phyloP scores from a whole-genome alignment of 2,888 invertebrate genomes.

The Saturnia japonica region DNA sequence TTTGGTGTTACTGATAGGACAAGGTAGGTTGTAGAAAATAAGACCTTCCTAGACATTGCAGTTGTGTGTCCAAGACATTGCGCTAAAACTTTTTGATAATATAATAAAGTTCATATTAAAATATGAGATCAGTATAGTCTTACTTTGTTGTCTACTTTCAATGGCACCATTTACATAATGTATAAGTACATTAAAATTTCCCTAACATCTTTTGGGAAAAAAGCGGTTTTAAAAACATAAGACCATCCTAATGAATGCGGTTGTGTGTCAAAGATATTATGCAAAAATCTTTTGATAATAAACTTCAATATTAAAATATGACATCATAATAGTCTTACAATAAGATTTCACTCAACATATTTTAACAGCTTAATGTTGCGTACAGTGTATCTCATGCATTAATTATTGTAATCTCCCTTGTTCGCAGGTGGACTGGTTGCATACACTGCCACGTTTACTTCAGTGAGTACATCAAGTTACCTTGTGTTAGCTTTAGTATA shows the following conservation, averaged over 20 bases:
- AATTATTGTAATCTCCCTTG: slow-evolving; percentile 29
- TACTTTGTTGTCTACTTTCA: neutral
- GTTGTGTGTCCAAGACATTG: too few relatives aligned
- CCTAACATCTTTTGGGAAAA: too few relatives aligned
- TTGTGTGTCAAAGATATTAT: too few relatives aligned
- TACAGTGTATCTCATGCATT: slow-evolving; percentile 4
- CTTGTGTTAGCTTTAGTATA: neutral
- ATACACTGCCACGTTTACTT: slow-evolving; percentile 37
- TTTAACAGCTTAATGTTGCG: neutral
- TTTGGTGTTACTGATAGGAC: too few relatives aligned
- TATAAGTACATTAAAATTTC: neutral
- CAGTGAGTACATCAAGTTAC: slow-evolving; percentile 41
- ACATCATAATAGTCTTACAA: too few relatives aligned
- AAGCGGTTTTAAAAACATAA: too few relatives aligned
- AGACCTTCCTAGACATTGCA: too few relatives aligned
- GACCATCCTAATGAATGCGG: too few relatives aligned
- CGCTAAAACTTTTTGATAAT: neutral
- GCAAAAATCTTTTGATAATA: too few relatives aligned
- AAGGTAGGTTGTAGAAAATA: too few relatives aligned
- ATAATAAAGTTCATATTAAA: neutral
- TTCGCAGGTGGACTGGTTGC: slow-evolving; percentile 41
- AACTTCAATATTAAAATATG: too few relatives aligned
- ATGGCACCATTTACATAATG: neutral
- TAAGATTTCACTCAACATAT: neutral
- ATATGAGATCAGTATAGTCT: neutral